Percentiles rank a stretch among this genome's conserved stretches.
Evolutionary conservation across 2,888 invertebrate species (phyloP).

Genomic region (Drosophila limbata): DNA sequence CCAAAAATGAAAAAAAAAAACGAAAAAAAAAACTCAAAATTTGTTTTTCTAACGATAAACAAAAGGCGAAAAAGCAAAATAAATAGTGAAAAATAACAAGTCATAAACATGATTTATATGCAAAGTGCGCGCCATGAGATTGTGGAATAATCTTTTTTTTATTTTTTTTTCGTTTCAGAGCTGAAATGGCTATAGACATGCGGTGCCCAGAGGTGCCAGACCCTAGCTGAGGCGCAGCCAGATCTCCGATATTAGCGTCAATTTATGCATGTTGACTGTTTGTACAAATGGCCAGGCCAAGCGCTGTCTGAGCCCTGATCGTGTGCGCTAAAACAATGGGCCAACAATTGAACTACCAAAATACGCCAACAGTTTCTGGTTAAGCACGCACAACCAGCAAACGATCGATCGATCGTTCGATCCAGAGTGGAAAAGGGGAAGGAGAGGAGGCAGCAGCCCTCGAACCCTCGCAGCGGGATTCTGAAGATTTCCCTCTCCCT

Average conservation of each 20-base stretch:
- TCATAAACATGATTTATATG: constrained; percentile 82
- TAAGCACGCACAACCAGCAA: constrained; percentile 65
- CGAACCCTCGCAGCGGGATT: constrained; percentile 68
- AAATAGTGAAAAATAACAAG: constrained; percentile 80
- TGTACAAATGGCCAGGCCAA: constrained; percentile 60
- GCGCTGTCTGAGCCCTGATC: constrained; percentile 29
- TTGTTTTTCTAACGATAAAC: constrained; percentile 62
- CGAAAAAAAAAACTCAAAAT: constrained; percentile 28
- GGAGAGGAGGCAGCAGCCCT: background rate
- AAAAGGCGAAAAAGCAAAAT: constrained; percentile 70
- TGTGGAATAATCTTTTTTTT: constrained; percentile 22
- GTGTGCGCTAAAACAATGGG: constrained; percentile 72
- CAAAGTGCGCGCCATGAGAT: constrained; percentile 71
- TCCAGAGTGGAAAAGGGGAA: background rate
- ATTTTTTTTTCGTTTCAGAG: constrained; percentile 1
- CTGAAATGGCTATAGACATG: constrained; percentile 4
- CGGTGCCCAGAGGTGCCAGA: constrained; percentile 46
- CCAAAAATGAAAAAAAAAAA: constrained; percentile 21
- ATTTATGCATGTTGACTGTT: constrained; percentile 76
- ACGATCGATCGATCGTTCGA: constrained; percentile 17
- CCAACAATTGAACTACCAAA: constrained; percentile 78
- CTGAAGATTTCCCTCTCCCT: constrained; percentile 10
- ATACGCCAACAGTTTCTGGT: constrained; percentile 72
- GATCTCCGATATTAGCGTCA: constrained; percentile 72
- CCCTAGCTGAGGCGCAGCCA: constrained; percentile 42